phyloP scores from a whole-genome alignment of 2,797 vertebrate species.

The Microhierax caerulescens region DNA sequence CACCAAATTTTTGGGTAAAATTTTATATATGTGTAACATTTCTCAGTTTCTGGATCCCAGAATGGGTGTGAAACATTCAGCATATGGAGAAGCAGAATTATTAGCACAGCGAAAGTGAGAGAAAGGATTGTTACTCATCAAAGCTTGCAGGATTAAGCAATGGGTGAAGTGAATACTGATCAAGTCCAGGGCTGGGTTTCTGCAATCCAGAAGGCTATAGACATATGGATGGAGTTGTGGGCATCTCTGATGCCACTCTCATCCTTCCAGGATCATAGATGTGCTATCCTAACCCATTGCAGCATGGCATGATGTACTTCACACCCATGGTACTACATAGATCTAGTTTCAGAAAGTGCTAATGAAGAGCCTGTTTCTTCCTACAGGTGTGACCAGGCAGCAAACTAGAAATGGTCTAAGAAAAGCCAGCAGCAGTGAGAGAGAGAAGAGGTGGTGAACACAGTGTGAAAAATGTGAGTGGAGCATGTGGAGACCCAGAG shows the following conservation, averaged over 20 bases:
- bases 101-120: not conserved
- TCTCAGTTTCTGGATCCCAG: slow-evolving; percentile 18
- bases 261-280: not conserved
- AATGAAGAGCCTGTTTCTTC: not conserved
- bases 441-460: not conserved
- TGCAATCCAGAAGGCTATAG: not conserved
- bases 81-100: slow-evolving; percentile 48
- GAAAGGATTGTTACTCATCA: not conserved
- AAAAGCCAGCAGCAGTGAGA: not conserved
- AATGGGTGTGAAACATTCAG: slow-evolving; percentile 27
- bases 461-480: not conserved
- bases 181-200: not conserved
- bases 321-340: not conserved
- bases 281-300: not conserved
- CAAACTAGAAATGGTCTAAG: not conserved
- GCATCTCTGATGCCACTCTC: not conserved
- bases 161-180: not conserved
- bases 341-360: not conserved
- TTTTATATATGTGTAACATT: not conserved
- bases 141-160: not conserved
- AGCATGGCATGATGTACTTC: not conserved
- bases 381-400: not conserved
- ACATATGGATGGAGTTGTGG: not conserved
- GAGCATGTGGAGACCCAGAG: not conserved
- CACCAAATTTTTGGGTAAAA: not conserved